A percentile compares a stretch with the other conserved stretches of the same genome.
phyloP scores from a whole-genome alignment of 2,888 invertebrate genomes.

The Cantharis rufa region DNA sequence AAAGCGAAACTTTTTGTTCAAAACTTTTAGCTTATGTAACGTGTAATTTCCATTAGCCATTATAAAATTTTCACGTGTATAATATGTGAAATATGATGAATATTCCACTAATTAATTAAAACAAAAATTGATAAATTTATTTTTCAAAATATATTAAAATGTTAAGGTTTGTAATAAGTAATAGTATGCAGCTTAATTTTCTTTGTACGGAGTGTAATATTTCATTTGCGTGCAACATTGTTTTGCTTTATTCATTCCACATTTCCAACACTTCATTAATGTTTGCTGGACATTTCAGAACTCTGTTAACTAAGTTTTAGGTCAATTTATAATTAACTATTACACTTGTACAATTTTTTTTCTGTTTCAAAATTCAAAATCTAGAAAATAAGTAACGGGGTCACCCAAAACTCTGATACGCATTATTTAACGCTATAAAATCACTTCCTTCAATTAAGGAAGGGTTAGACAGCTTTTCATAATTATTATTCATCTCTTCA shows the following conservation, averaged over 20 bases:
- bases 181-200: neutral
- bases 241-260: neutral
- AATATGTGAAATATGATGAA: accelerated
- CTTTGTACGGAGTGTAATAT: neutral
- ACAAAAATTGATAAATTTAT: neutral
- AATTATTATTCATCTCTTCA: no score
- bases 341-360: no score
- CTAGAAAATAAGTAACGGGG: no score
- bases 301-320: neutral
- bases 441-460: no score
- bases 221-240: neutral
- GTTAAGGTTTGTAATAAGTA: no score
- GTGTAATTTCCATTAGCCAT: neutral
- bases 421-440: no score
- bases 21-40: neutral
- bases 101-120: neutral
- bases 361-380: neutral
- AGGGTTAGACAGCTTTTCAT: no score
- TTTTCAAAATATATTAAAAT: no score
- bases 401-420: no score
- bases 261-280: neutral
- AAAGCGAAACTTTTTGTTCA: neutral
- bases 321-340: neutral
- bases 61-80: neutral
- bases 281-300: neutral